phyloP scores from a whole-genome alignment of 2,797 vertebrate species.

The Channallabes apus region DNA sequence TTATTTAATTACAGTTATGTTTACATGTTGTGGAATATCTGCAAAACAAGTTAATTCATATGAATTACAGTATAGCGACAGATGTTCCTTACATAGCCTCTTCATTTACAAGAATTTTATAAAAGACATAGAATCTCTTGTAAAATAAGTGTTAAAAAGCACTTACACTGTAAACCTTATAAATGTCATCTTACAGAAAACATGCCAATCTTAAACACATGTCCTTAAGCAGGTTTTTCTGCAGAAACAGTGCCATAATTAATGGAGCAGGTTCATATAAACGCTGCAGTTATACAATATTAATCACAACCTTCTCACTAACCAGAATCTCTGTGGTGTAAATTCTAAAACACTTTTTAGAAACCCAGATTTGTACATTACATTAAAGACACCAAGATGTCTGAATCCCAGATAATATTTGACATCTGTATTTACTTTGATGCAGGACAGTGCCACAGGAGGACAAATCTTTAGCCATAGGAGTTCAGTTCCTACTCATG shows the following conservation, averaged over 20 bases:
- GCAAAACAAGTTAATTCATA: neutral
- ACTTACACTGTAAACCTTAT: neutral
- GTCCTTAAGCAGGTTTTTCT: neutral
- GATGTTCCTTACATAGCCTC: neutral
- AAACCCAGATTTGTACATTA: neutral
- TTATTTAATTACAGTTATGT: neutral
- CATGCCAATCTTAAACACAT: too few species aligned
- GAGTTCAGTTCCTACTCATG: slow-evolving; percentile 92
- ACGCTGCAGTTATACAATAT: neutral
- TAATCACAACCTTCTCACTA: neutral
- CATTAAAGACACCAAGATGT: neutral
- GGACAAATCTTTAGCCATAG: slow-evolving; percentile 94
- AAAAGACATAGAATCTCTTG: neutral
- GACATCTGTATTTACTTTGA: slow-evolving; percentile 30
- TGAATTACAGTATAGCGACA: neutral
- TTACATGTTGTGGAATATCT: neutral
- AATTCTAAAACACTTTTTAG: neutral
- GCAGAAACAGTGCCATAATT: neutral
- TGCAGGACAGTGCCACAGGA: slow-evolving; percentile 85
- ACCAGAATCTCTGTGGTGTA: neutral
- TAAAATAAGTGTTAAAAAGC: neutral
- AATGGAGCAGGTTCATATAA: neutral
- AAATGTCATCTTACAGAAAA: neutral
- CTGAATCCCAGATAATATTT: neutral
- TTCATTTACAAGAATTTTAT: neutral